Evolutionary conservation across 2,113 vertebrate genomes (phyloP).

Genomic region (Proterorhinus semilunaris): DNA sequence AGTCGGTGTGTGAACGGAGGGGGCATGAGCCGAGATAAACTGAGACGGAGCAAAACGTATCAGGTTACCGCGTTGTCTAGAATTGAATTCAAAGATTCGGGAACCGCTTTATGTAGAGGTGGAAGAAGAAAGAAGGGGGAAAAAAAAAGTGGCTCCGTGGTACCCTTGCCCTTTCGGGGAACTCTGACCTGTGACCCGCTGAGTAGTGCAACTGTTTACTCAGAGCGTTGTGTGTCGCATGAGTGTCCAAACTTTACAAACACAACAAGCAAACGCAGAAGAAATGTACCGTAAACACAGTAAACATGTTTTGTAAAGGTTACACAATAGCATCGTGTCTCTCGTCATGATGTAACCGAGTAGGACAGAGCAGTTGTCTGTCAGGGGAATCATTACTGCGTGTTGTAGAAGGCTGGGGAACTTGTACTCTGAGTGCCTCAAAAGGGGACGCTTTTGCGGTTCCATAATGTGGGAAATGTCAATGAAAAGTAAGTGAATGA

Average conservation of each 20-base stretch:
- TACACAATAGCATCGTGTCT: not conserved
- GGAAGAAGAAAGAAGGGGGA: too few relatives aligned
- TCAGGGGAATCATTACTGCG: not conserved
- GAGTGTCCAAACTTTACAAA: not conserved
- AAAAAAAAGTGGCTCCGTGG: not conserved
- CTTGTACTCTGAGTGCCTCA: conserved; percentile 8
- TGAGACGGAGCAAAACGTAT: too few relatives aligned
- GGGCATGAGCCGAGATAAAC: not conserved
- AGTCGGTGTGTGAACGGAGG: not conserved
- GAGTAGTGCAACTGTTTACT: not conserved
- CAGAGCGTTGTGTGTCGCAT: conserved; percentile 2
- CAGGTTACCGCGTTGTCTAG: too few relatives aligned
- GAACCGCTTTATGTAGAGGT: too few relatives aligned
- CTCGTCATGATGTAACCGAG: not conserved
- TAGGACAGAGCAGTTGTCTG: not conserved
- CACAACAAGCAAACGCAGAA: not conserved
- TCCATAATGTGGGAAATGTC: conserved; percentile 30
- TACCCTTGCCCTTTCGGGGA: not conserved
- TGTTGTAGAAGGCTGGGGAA: conserved; percentile 8
- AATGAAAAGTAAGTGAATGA: conserved; percentile 44
- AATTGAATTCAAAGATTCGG: too few relatives aligned
- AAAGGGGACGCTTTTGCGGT: conserved; percentile 4
- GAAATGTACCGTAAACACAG: not conserved
- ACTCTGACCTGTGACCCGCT: conserved; percentile 50
- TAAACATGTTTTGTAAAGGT: not conserved